A percentile compares a stretch with the other conserved stretches of the same genome.
Conservation (phyloP, 2,888 invertebrate genomes). For the Orchesella flavescens region DNA sequence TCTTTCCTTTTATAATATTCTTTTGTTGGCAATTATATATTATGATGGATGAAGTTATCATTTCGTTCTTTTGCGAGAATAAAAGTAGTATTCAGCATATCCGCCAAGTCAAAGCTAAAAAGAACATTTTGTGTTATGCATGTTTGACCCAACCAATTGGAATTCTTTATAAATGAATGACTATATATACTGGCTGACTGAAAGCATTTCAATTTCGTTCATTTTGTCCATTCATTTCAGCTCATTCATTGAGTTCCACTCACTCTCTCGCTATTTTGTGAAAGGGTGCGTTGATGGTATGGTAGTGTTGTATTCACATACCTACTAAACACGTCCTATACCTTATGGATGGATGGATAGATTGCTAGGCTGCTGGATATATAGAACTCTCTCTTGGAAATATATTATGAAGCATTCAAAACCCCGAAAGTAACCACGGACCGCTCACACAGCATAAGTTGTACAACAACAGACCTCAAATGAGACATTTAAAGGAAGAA, state of each 20-base stretch:
- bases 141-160: constrained; percentile 23
- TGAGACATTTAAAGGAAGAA: constrained; percentile 54
- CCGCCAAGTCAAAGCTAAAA: no score
- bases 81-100: no score
- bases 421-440: constrained; percentile 31
- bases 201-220: constrained; percentile 38
- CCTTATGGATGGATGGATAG: neutral
- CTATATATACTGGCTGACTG: no score
- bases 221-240: constrained; percentile 37
- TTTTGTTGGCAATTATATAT: no score
- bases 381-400: no score
- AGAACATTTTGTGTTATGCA: neutral
- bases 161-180: constrained; percentile 44
- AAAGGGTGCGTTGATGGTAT: constrained; percentile 6
- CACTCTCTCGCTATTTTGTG: constrained; percentile 38
- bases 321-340: neutral
- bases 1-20: no score
- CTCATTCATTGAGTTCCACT: constrained; percentile 29
- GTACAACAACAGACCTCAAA: constrained; percentile 50
- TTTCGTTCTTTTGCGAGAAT: no score
- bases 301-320: neutral
- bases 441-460: constrained; percentile 8
- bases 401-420: neutral
- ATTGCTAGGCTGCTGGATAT: no score
- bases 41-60: no score